phyloP scores from a whole-genome alignment of 64 coral and sea anemone genomes.

The Porites lutea region DNA sequence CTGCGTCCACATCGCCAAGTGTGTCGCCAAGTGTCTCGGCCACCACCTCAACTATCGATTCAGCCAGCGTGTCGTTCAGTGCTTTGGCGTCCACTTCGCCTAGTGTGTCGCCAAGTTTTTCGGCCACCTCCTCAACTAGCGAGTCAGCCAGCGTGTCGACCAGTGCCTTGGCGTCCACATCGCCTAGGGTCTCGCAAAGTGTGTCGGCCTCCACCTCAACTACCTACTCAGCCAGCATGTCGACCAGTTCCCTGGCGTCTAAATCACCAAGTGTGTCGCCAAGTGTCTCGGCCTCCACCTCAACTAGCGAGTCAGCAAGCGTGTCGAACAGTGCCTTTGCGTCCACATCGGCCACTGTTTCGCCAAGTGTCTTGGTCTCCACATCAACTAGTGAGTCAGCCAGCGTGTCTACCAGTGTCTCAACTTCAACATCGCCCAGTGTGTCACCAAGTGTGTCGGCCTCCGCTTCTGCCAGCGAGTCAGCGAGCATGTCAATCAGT shows the following conservation, averaged over 20 bases:
- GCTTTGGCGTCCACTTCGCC: not conserved
- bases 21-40: no score
- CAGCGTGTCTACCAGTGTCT: not conserved
- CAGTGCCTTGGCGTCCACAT: no score
- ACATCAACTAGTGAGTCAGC: not conserved
- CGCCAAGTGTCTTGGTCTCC: not conserved
- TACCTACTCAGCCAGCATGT: not conserved
- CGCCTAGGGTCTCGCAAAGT: no score
- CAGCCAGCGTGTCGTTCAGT: not conserved
- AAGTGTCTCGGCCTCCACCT: no score
- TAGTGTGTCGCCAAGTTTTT: no score
- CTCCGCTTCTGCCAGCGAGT: not conserved
- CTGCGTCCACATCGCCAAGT: no score
- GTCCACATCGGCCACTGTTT: not conserved
- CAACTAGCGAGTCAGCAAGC: not conserved
- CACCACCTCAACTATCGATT: not conserved
- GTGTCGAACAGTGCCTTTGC: not conserved
- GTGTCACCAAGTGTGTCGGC: not conserved
- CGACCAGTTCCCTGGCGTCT: not conserved
- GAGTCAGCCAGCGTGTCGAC: no score
- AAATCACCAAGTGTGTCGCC: no score
- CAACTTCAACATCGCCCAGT: not conserved
- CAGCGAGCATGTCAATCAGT: not conserved
- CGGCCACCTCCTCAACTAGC: no score
- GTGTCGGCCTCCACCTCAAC: not conserved